Evolutionary conservation across 1,140 invertebrate species (phyloP).

Genomic region (Eubasilissa regina): DNA sequence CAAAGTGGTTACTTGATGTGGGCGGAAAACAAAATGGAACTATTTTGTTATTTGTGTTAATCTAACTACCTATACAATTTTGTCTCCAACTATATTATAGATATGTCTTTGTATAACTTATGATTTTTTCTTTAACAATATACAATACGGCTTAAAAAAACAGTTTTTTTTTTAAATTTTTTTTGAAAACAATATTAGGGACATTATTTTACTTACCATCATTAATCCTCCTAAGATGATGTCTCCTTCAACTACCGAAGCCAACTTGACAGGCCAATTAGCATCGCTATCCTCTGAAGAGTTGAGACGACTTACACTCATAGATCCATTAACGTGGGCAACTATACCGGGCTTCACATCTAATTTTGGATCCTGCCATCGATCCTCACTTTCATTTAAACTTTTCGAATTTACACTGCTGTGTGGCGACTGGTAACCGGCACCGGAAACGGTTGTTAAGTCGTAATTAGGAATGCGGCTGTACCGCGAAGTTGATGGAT

Average conservation of each 20-base stretch:
- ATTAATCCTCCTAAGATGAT: slow-evolving; percentile 91
- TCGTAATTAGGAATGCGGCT: slow-evolving; percentile 16
- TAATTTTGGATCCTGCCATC: background rate
- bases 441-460: slow-evolving; percentile 10
- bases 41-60: no score
- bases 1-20: no score
- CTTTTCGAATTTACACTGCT: background rate
- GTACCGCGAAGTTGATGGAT: background rate
- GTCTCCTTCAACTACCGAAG: slow-evolving; percentile 88
- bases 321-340: background rate
- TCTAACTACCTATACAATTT: no score
- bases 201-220: slow-evolving; percentile 78
- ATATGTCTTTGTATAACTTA: no score
- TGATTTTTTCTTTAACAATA: no score
- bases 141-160: no score
- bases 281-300: slow-evolving; percentile 60
- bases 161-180: no score
- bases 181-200: no score
- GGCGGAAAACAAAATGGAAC: no score
- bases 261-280: slow-evolving; percentile 88
- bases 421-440: background rate
- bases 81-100: no score
- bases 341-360: background rate
- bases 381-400: slow-evolving; percentile 18
- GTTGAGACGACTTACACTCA: background rate